Percentiles rank a stretch among this genome's conserved stretches.
phyloP scores from a whole-genome alignment of 2,888 invertebrate genomes.

The Allacma fusca region DNA sequence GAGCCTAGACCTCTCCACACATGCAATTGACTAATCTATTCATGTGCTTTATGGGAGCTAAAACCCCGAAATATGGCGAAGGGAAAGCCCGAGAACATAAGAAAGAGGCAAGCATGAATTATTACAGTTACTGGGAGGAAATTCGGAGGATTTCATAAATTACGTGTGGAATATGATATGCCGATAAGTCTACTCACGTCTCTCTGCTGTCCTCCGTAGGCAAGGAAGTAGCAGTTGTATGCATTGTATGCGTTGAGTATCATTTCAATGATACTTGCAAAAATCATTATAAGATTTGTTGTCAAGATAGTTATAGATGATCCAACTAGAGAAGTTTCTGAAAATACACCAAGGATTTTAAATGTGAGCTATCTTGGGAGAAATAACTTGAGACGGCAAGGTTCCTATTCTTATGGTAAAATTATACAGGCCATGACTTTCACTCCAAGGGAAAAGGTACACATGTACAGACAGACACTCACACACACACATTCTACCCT shows the following conservation, averaged over 20 bases:
- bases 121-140: neutral
- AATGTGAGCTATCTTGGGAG: neutral
- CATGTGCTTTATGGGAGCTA: neutral
- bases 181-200: conserved; percentile 46
- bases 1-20: no score
- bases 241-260: conserved; percentile 58
- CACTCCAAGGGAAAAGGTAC: conserved; percentile 2
- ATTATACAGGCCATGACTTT: conserved; percentile 1
- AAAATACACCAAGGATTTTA: neutral
- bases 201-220: conserved; percentile 58
- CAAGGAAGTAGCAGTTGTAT: conserved; percentile 60
- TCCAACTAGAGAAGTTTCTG: conserved; percentile 53
- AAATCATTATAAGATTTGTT: conserved; percentile 60
- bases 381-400: neutral
- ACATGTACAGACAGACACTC: neutral
- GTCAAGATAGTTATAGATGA: conserved; percentile 59
- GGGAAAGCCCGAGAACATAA: neutral
- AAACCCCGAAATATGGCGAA: neutral
- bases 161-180: neutral
- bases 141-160: conserved; percentile 4
- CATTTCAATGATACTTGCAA: conserved; percentile 56
- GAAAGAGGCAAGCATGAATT: neutral
- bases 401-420: neutral
- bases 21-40: no score
- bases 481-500: no score